Conservation (phyloP, 2,797 vertebrate genomes). For the Cirrhinus mrigala region DNA sequence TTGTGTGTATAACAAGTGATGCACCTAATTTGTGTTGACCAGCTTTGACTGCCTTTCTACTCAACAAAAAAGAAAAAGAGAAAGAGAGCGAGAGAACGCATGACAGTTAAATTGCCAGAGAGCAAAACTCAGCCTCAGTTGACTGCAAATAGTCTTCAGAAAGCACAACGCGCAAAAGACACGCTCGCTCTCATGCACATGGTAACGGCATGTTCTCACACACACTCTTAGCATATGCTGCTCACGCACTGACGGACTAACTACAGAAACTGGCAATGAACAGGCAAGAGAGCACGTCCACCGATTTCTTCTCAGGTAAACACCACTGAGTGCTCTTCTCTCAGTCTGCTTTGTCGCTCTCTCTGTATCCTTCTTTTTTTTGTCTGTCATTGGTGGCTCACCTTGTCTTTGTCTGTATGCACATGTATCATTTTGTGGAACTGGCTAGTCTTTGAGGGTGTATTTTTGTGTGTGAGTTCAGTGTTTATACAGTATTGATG, state of each 20-base stretch:
- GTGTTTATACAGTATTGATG: background rate
- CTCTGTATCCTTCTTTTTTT: slow-evolving; percentile 32
- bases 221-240: slow-evolving; percentile 61
- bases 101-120: slow-evolving; percentile 48
- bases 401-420: background rate
- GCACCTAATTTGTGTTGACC: slow-evolving; percentile 47
- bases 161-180: slow-evolving; percentile 60
- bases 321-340: slow-evolving; percentile 23
- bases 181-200: slow-evolving; percentile 54
- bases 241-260: slow-evolving; percentile 57
- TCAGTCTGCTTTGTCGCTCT: slow-evolving; percentile 20
- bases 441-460: slow-evolving; percentile 17
- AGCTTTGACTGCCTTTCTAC: slow-evolving; percentile 14
- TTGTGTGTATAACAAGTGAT: background rate
- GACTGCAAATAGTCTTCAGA: slow-evolving; percentile 54
- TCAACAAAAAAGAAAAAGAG: slow-evolving; percentile 35
- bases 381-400: slow-evolving; percentile 25
- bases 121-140: slow-evolving; percentile 54
- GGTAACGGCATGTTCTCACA: slow-evolving; percentile 50
- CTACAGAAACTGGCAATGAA: slow-evolving; percentile 71
- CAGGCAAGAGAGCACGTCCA: slow-evolving; percentile 73
- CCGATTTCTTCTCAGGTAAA: slow-evolving; percentile 79
- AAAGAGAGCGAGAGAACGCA: slow-evolving; percentile 54
- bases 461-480: slow-evolving; percentile 11
- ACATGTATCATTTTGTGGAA: slow-evolving; percentile 37